Evolutionary conservation across 2,797 vertebrate genomes (phyloP), one percentile per base, ranked within the genome.

Genomic region (Muscicapa striata): DNA sequence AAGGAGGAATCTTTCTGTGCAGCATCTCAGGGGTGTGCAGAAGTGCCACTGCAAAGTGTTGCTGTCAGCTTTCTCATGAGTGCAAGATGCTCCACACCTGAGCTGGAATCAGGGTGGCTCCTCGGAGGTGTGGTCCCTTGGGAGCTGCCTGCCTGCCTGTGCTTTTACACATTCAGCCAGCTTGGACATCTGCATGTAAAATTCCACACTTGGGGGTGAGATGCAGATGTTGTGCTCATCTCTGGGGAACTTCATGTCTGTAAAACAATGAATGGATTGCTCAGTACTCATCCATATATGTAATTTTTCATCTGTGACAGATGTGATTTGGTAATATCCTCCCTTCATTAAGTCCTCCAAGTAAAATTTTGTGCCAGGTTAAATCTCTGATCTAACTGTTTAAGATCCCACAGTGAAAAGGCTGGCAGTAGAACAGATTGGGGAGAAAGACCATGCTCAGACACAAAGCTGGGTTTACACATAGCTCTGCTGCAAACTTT

Each of bases 291-390:
- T 94, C 58, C 38, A 51, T 85, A 84, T 63, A 40, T 77, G 63
- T 84, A 86, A 69, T 57, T 92, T 92, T 90, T 95, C 26, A 82
- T 89, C 46, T 84, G 82, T 94, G 93, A 89, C 75, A 94, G 89
- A 66, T 82, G 66, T 58, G 89, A 41, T 96, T 94, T 91, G 89
- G 85, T 84, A 90, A 87, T 58, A 81, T 59, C 51, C 66, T 91
- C 40, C 18, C 62, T 92, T 94, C 84, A 81, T 4, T 92, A 94
- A 95, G 41, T 87, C 63, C 43, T 91, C 22, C 61, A 86, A 95
- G 49, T 77, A 74, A 69, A 89, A 86, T 88, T 91, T 94, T 75
- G 57, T 82, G 30, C 32, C 48, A 54, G 30, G 49, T 92, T 91
- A 74, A 85, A 89, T 87, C 78, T 91, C 40, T 36, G 34, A 58